Evolutionary conservation across 1,140 invertebrate species (phyloP), one percentile per base, ranked within the genome.

Genomic region (Hypsibius dujardini): DNA sequence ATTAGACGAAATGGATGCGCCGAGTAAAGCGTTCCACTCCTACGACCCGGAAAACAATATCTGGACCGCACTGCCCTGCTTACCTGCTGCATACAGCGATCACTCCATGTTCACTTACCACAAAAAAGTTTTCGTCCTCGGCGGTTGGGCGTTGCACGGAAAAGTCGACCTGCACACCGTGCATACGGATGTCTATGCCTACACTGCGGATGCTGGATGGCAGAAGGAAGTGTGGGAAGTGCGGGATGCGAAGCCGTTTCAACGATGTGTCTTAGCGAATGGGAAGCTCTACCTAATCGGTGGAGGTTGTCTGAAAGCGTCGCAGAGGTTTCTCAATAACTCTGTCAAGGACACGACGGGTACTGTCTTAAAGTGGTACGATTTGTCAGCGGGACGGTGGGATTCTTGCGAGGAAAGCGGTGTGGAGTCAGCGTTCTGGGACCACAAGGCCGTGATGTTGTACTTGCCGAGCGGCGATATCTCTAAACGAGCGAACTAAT

Each of bases 71-170:
- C 62, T 67, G 42, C 62, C 42, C 3, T 3, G 3, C 3, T 42
- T 67, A 3, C 62, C 62, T 3, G 42, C 45, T 3, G 45, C 62
- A 12, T 7, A 3, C 42, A 42, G 3, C 7, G 62, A 67, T 42
- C 62, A 67, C 42, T 67, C 7, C 7, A 67, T 67, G 62, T 7
- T 67, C 45, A 14, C 12, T 42, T 42, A 67, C 62, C 3, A 7
- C 7, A 67, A 67, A 42, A 67, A 67, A 42, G 42, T 67, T 3
- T 67, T 14, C 62, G 3, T 42, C 62, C 12, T 67, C 62, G 62
- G 62, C 42, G 62, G 62, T 42, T 67, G 62, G 62, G 45, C 62
- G 3, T 3, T 67, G 3, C n/a, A n/a, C n/a, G n/a, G n/a, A n/a
- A 14, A 7, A 67, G 42, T 3, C 7, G 62, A 42, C 42, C 3